These are phyloP conservation scores for Conistra vaccinii DNA, from an alignment of 2,888 invertebrate species.

Conservation along the genomic window DNA sequence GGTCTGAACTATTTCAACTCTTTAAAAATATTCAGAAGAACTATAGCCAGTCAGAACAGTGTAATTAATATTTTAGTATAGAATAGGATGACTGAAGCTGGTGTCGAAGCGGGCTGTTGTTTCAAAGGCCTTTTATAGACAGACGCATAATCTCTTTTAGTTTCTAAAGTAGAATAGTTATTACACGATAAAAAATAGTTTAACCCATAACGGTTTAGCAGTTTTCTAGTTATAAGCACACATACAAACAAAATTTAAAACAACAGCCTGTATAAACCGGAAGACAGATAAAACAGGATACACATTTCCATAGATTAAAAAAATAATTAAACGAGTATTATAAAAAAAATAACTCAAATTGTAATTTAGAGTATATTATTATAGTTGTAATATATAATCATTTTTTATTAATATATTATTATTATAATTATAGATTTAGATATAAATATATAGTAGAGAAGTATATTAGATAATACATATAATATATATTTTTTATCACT, in stretches of 20 bases:
- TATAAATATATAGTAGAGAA: conserved; percentile 64
- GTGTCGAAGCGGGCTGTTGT: conserved; percentile 47
- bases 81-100: conserved; percentile 43
- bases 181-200: conserved; percentile 33
- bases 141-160: conserved; percentile 22
- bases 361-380: conserved; percentile 55
- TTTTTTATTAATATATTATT: conserved; percentile 64
- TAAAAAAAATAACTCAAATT: conserved; percentile 65
- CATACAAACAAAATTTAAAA: conserved; percentile 46
- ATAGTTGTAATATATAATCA: conserved; percentile 64
- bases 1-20: background rate
- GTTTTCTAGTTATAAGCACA: conserved; percentile 27
- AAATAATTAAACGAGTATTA: conserved; percentile 63
- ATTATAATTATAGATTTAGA: conserved; percentile 59
- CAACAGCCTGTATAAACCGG: conserved; percentile 55
- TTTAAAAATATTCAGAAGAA: conserved; percentile 20
- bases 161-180: conserved; percentile 35
- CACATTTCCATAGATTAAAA: conserved; percentile 71
- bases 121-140: conserved; percentile 15
- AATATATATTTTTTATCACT: conserved; percentile 67
- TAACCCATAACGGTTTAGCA: conserved; percentile 5
- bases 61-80: conserved; percentile 20
- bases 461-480: conserved; percentile 61
- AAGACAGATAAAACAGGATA: conserved; percentile 61
- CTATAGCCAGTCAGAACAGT: conserved; percentile 7